Base-by-base conservation (phyloP, 2,113 vertebrate species). In the Solenodon paradoxus region DNA sequence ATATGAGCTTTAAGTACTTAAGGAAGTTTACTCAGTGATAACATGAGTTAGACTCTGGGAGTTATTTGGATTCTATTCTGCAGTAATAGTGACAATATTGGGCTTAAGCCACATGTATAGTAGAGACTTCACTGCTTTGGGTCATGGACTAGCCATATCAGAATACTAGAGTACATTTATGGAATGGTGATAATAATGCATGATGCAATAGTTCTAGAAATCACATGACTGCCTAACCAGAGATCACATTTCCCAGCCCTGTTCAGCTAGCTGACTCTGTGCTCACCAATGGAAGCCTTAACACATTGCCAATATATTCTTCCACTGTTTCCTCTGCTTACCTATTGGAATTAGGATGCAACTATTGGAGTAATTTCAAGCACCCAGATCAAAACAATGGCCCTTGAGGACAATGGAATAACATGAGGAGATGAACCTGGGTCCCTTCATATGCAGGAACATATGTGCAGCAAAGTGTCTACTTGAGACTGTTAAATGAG, bases 21-120 rank as follows among this genome's bases (percentile, higher is more conserved):
- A 88, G 49, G 32, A 59, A 61, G 9, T 92, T 87, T 81, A 84
- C 40, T 55, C 40, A 85, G 35, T 78, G 47, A 30, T 57, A 74
- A 13, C 40, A 47, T 85, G 47, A 88, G 40, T 20, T 88, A 79
- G 72, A 19, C n/a, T 13, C 92, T 69, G 30, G 83, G n/a, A 72
- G 74, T 88, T 16, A 3, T 85, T 93, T 93, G 32, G 75, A 91
- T 89, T 89, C n/a, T 64, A 82, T 89, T 85, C 42, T 32, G 69
- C 20, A 93, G 19, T 53, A 82, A 68, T 30, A 71, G 32, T 81
- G 42, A 68, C 49, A 96, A 85, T 38, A 55, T 92, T 94, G 32
- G 47, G 9, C 2, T 64, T 69, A 75, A 80, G 26, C 9, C n/a
- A 66, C 5, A 49, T 55, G 26, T 19, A 57, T 16, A 94, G 40